Evolutionary conservation across 2,113 vertebrate genomes (phyloP).

Genomic region (Cygnus atratus): DNA sequence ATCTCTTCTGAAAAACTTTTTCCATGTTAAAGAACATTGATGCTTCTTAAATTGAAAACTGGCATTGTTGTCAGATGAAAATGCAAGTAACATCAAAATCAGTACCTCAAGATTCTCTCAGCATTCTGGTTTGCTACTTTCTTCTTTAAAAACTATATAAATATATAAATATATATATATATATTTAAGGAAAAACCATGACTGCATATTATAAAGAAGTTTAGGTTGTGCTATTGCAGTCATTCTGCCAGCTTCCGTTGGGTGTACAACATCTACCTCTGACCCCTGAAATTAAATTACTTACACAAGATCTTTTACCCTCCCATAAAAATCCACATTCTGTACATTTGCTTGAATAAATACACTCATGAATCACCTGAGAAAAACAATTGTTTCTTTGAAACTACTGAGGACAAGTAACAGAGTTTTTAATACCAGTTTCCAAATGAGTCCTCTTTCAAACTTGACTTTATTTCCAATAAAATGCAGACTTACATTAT

Average conservation of each 20-base stretch:
- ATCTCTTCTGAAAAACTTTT: background rate
- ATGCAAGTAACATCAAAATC: background rate
- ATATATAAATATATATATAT: too few species aligned
- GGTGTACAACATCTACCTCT: background rate
- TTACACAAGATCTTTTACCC: background rate
- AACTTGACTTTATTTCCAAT: constrained; percentile 65
- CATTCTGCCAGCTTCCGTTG: background rate
- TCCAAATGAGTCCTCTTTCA: constrained; percentile 53
- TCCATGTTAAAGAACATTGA: background rate
- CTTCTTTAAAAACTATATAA: background rate
- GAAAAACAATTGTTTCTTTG: constrained; percentile 4
- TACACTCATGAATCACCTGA: background rate
- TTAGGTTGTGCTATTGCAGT: background rate
- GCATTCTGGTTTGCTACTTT: background rate
- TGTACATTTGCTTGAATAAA: background rate
- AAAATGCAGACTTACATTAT: constrained; percentile 68
- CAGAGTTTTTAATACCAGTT: constrained; percentile 47
- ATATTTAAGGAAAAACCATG: background rate
- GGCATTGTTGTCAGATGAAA: background rate
- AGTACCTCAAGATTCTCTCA: background rate
- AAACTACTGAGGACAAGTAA: background rate
- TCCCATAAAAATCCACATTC: background rate
- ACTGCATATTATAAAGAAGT: background rate
- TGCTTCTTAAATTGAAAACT: background rate
- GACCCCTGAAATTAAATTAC: background rate